Conservation (phyloP, 2,888 invertebrate species). For the Drosophila meridiana region DNA sequence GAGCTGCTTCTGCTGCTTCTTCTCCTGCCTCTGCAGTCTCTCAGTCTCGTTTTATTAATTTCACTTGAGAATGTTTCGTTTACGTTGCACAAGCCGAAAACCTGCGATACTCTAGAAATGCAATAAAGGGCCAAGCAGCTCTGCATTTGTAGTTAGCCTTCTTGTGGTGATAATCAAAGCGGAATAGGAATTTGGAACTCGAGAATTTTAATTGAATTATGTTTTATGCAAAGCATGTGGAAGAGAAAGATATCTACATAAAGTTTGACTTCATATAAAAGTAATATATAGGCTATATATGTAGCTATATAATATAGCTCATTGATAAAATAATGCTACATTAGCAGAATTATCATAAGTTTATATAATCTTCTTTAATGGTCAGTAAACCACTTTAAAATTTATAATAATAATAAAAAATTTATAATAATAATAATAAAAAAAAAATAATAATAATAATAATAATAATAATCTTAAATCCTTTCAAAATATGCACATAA, state of each 20-base stretch:
- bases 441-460: too few relatives aligned
- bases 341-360: too few relatives aligned
- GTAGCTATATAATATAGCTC: too few relatives aligned
- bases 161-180: neutral
- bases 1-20: conserved; percentile 4
- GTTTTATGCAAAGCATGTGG: neutral
- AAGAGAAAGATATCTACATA: neutral
- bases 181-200: neutral
- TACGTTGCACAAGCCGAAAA: conserved; percentile 1
- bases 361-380: too few relatives aligned
- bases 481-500: too few relatives aligned
- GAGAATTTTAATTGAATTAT: neutral
- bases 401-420: too few relatives aligned
- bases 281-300: too few relatives aligned
- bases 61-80: conserved; percentile 4
- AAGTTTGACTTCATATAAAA: neutral
- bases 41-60: conserved; percentile 15
- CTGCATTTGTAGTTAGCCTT: neutral
- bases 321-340: too few relatives aligned
- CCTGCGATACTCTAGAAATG: neutral
- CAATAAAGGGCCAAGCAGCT: neutral
- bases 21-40: conserved; percentile 11
- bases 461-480: too few relatives aligned
- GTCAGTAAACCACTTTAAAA: too few relatives aligned
- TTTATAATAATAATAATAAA: too few relatives aligned